Evolutionary conservation across 2,797 vertebrate species (phyloP).

Genomic region (Onychomys leucogaster): DNA sequence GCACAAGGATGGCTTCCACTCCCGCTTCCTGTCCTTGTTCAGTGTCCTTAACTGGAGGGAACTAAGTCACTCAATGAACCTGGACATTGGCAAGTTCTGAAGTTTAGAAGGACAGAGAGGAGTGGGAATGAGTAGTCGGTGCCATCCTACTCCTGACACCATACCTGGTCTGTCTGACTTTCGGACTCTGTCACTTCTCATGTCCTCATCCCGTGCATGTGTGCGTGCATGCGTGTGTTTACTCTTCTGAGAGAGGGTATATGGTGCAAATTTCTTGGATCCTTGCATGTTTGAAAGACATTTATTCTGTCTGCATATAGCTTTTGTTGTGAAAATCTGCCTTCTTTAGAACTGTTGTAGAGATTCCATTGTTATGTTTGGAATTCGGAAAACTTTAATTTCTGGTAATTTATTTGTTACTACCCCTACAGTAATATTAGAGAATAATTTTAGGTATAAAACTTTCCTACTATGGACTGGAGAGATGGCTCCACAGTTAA

Average conservation of each 20-base stretch:
- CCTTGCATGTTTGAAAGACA: background rate
- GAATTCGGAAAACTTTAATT: constrained; percentile 38
- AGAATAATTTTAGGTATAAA: constrained; percentile 7
- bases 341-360: background rate
- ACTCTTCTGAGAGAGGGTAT: background rate
- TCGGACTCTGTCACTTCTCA: background rate
- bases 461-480: background rate
- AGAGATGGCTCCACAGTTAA: background rate
- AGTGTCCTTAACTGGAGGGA: background rate
- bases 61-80: background rate
- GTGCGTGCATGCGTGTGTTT: background rate
- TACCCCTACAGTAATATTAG: background rate
- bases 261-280: background rate
- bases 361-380: background rate
- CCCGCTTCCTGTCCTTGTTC: background rate
- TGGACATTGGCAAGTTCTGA: background rate
- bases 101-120: background rate
- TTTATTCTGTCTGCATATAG: background rate
- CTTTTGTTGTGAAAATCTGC: background rate
- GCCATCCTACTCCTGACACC: accelerated
- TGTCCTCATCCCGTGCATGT: background rate
- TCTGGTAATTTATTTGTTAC: constrained; percentile 27
- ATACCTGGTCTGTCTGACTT: background rate
- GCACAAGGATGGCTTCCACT: background rate
- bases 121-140: background rate